Evolutionary conservation across 2,797 vertebrate genomes (phyloP), one percentile per base, ranked within the genome.

Genomic region (Pogoniulus pusillus): DNA sequence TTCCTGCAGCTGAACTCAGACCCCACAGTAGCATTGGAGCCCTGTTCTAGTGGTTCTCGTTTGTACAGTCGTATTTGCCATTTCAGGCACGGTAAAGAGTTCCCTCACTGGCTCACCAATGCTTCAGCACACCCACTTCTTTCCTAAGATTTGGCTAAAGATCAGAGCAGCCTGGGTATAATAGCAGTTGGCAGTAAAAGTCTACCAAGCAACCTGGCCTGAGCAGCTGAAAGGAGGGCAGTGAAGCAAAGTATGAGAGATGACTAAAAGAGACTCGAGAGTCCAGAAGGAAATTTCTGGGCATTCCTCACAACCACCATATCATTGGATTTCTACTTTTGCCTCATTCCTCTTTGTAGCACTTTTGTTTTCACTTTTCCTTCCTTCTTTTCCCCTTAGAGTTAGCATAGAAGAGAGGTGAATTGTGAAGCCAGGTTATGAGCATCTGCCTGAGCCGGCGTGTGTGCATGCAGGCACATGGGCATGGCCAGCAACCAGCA

Each of bases 141-240:
- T 96, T 94, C 95, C 74, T 91, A 94, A 94, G 85, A 85, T 90
- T 82, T 97, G 96, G 96, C 96, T 85, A 71, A 18, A 19, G 93
- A 97, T 97, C 97, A 97, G 87, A 97, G 96, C 57, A 74, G 59
- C 85, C 94, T 60, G 87, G 88, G 79, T 94, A 75, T 85, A 96
- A 92, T 19, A 95, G 58, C 75, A 43, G 59, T 95, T 97, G 97
- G 93, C 97, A 96, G 91, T 41, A 55, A 30, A 79, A 92, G 41
- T 41, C 55, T 91, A 82, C 84, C 73, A 84, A 91, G 92, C 77
- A 95, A 94, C 58, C 82, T 79, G 71, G 85, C 80, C 78, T 49
- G 81, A 70, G 79, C 26, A 75, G 65, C 86, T 71, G 77, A 90
- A 94, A 88, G 66, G 24, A 23, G 60, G 79, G 70, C 41, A 45